These are phyloP conservation scores for Drosophila sulfurigaster DNA, from an alignment of 1,140 invertebrate species.

Conservation along the genomic window DNA sequence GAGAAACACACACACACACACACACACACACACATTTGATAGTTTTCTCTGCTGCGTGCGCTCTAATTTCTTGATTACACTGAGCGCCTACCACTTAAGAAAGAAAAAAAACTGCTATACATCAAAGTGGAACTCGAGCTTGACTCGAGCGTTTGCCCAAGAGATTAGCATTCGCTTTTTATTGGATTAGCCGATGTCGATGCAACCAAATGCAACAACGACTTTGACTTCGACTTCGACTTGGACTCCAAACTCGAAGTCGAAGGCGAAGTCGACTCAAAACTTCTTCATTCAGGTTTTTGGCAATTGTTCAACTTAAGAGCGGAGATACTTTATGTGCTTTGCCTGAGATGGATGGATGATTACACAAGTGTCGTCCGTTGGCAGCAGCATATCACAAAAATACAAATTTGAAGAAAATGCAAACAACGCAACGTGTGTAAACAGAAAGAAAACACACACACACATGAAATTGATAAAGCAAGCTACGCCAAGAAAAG, in stretches of 20 bases:
- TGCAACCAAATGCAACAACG: conserved; percentile 45
- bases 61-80: conserved; percentile 81
- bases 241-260: no score
- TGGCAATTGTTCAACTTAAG: conserved; percentile 14
- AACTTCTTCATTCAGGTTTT: not conserved
- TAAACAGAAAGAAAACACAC: conserved; percentile 62
- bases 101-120: conserved; percentile 26
- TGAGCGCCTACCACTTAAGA: conserved; percentile 26
- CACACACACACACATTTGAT: conserved; percentile 37
- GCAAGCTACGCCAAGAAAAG: conserved; percentile 1
- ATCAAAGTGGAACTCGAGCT: conserved; percentile 32
- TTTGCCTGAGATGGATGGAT: conserved; percentile 26
- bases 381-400: conserved; percentile 41
- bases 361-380: conserved; percentile 73
- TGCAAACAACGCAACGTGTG: conserved; percentile 71
- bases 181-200: conserved; percentile 20
- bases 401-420: conserved; percentile 65
- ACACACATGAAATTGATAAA: conserved; percentile 49
- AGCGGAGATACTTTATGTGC: conserved; percentile 12
- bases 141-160: conserved; percentile 48
- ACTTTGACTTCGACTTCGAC: not conserved
- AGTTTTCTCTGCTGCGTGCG: conserved; percentile 22
- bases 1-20: conserved; percentile 10
- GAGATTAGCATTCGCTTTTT: conserved; percentile 65
- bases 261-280: not conserved